Evolutionary conservation across 2,797 vertebrate genomes (phyloP), one percentile per base, ranked within the genome.

Genomic region (Phataginus tetradactyla): DNA sequence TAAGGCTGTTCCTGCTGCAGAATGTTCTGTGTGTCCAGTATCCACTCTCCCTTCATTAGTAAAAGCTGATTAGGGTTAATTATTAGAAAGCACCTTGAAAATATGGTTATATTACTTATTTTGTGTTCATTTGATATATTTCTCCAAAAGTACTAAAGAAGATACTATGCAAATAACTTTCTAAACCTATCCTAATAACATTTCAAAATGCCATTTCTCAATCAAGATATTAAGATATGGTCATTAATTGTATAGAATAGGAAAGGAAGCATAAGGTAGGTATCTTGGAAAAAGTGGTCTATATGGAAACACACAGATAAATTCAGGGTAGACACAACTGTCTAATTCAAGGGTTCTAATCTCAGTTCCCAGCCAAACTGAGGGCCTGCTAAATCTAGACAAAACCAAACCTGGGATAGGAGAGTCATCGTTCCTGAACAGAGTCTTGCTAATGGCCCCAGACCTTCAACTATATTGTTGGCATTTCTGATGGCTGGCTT

Each of bases 51-150:
- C 51, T 72, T 51, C 21, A 4, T 15, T 92, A 89, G 55, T 66
- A 66, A 64, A 84, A 71, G 42, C 55, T 87, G 66, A 11, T 80
- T 75, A 90, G 64, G 68, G 57, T 87, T 34, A 74, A 79, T 93
- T 63, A 83, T 59, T 86, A 92, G 91, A 83, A 69, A 94, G 63
- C 55, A 88, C 20, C 45, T 81, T 95, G 81, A 68, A 92, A 85
- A 74, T 79, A 45, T 17, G 42, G 57, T 51, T 51, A 32, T 13
- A 17, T 90, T 71, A 45, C 61, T 85, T 83, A 78, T 80, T 85
- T 81, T 63, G 23, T 83, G 37, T 88, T 90, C 68, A 59, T 81
- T 51, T 91, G 39, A 64, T 51, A 0, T 89, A 32, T 72, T 74
- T 88, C 72, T 94, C 77, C 53, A 63, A 66, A 90, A 92, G 45